These are phyloP conservation scores for Neogale vison DNA, from an alignment of 2,113 vertebrate species.

Conservation along the genomic window DNA sequence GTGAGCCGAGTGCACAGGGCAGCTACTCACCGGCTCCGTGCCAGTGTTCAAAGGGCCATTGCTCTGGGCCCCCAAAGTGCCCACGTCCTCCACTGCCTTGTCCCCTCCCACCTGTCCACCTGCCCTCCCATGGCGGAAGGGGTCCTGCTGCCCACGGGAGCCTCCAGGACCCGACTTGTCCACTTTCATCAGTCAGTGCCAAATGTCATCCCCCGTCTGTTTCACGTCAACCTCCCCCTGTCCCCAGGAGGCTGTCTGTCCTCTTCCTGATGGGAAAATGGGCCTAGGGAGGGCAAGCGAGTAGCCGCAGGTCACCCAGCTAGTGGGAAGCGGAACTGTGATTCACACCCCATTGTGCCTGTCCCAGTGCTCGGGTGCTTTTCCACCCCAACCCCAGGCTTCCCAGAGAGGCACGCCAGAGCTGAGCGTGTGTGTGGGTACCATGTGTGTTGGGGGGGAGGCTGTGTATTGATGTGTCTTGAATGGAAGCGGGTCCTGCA, in stretches of 20 bases:
- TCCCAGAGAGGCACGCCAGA: not conserved
- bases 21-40: not conserved
- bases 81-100: not conserved
- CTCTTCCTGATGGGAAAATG: not conserved
- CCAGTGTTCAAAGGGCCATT: not conserved
- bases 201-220: not conserved
- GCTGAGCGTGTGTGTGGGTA: not conserved
- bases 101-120: not conserved
- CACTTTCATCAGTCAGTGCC: not conserved
- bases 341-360: not conserved
- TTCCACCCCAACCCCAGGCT: not conserved
- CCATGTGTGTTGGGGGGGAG: too few species aligned
- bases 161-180: not conserved
- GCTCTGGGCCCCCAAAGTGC: accelerated
- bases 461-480: not conserved
- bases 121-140: not conserved
- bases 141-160: not conserved
- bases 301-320: not conserved
- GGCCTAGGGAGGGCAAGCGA: not conserved
- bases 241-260: not conserved
- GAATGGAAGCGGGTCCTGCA: not conserved
- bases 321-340: accelerated
- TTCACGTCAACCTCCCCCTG: not conserved
- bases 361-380: not conserved
- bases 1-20: accelerated